A percentile compares a stretch with the other conserved stretches of the same genome.
Conservation (phyloP, 2,888 invertebrate genomes). For the Pteria penguin region DNA sequence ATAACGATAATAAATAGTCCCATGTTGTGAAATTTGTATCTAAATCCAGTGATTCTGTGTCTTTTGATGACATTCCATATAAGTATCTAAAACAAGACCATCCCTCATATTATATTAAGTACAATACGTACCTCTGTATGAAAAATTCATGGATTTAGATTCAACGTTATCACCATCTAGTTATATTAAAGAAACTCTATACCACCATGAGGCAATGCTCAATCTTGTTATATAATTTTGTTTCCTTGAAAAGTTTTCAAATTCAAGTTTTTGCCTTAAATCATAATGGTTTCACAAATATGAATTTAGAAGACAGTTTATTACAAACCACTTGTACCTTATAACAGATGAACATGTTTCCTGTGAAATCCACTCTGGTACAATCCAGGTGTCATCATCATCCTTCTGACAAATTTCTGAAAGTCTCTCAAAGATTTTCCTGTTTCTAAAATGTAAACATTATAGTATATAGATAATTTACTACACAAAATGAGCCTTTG, state of each 20-base stretch:
- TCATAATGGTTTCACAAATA: background rate
- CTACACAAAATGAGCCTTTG: background rate
- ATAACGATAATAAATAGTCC: background rate
- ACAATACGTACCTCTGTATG: background rate
- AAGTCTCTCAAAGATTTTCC: constrained; percentile 37
- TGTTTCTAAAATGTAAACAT: constrained; percentile 32
- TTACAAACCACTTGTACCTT: constrained; percentile 26
- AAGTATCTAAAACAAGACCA: background rate
- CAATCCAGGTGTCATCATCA: constrained; percentile 21
- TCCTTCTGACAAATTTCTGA: constrained; percentile 24
- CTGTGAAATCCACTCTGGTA: constrained; percentile 24
- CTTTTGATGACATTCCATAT: background rate
- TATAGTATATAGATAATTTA: background rate
- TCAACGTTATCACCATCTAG: background rate
- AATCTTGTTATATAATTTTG: too few relatives aligned
- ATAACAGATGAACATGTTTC: constrained; percentile 34
- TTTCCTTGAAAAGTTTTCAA: too few relatives aligned
- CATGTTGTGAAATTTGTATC: background rate
- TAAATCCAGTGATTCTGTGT: background rate
- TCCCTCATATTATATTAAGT: too few relatives aligned
- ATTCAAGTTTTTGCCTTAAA: background rate
- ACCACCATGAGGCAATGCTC: too few relatives aligned
- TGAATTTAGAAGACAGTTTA: background rate
- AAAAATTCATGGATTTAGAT: background rate
- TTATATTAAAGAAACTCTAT: too few relatives aligned